Evolutionary conservation across 2,888 invertebrate genomes (phyloP), one percentile per base, ranked within the genome.

Genomic region (Mamestra brassicae): DNA sequence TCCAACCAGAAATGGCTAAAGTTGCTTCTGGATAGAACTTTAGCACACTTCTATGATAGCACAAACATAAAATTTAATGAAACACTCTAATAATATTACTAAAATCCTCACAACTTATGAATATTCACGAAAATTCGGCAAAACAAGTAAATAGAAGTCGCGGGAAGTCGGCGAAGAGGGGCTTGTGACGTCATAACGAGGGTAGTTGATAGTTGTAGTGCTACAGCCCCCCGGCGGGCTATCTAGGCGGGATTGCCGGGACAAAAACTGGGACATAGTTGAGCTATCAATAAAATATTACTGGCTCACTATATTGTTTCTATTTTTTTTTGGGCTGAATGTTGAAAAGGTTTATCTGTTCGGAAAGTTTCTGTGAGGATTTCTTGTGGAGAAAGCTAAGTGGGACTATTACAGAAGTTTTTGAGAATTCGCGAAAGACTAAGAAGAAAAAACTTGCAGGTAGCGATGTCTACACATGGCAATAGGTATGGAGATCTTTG

Each of bases 161-260:
- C 57, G 15, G 63, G 67, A 68, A 83, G 76, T 76, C 71, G 78
- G 67, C 66, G 70, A 76, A 76, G 78, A 60, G 71, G 76, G 78
- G 68, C 17, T 36, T 63, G 80, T 85, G 87, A 86, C 87, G 85
- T 86, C 84, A 85, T 87, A 86, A 89, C 86, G 81, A 84, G 73
- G 71, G 74, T 78, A 83, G 82, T 85, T 85, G 87, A 87, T 88
- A 87, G 89, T 87, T 81, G 80, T 80, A 79, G 80, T 83, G 74
- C 57, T 52, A 86, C 78, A 72, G 78, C 82, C 76, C 88, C 81
- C 86, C 47, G 42, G 89, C 82, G 87, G 71, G 67, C 80, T 55
- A 76, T 85, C 70, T 66, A 63, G 67, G 70, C 75, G 69, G 84
- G 83, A 82, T 88, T 85, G 83, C 80, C 74, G 58, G 58, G 55